Base-by-base conservation (phyloP, 2,888 invertebrate species). In the Thecophora atra region DNA sequence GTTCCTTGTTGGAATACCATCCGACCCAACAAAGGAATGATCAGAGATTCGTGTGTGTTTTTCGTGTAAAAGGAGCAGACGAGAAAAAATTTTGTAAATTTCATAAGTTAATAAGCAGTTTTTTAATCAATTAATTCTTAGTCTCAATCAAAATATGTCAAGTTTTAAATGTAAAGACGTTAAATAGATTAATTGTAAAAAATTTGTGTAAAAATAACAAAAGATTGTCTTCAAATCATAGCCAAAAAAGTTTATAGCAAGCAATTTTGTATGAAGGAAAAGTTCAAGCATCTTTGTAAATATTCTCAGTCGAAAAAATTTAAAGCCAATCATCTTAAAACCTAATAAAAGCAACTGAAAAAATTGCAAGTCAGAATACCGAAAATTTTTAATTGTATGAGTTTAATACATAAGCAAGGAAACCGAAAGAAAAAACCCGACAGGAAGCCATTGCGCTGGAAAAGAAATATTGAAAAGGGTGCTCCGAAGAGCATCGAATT, bases 101-200 rank as follows among this genome's bases (percentile, higher is more conserved):
- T 70, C 51, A 70, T 70, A 70, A 70, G 28, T 28, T 70, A n/a
- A n/a, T n/a, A 70, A 70, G 62, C 47, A 70, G 62, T 70, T 69
- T 69, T 56, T 63, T 63, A 62, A 58, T 68, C 17, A 70, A 63
- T 63, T 47, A 62, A 24, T 51, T 63, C 62, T 63, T 24, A 37
- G 63, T 70, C 51, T 68, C n/a, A n/a, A n/a, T n/a, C n/a, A 47
- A 70, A 70, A 24, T 70, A 37, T 62, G 62, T 63, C 62, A 63
- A 44, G 37, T 52, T 67, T 63, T 70, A 70, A 47, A 37, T 70
- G 63, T 70, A 51, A 63, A 47, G 51, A 52, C 54, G 30, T 37
- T 30, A 67, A 60, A 30, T 69, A 68, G 37, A 54, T 58, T 24
- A 47, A 47, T 37, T 15, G 60, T 28, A 21, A 47, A 21, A 47